Percentiles rank a stretch among this genome's conserved stretches.
These are phyloP conservation scores for Microtus oregoni DNA, from an alignment of 2,113 vertebrate genomes.

Conservation along the genomic window DNA sequence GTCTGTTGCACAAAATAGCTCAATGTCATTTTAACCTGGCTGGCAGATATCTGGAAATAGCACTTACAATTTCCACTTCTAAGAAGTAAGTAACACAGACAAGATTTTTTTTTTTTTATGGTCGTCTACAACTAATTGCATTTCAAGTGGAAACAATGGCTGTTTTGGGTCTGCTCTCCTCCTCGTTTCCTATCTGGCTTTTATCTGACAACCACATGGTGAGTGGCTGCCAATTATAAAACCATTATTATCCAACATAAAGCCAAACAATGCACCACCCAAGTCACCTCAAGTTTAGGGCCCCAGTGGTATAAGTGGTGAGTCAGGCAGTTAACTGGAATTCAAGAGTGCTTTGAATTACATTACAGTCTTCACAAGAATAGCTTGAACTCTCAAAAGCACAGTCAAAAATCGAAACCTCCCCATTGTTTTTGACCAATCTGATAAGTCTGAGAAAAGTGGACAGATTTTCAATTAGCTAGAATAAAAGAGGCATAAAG, in stretches of 20 bases:
- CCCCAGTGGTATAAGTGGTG: not conserved
- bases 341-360: constrained; percentile 35
- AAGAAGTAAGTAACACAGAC: constrained; percentile 48
- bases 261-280: not conserved
- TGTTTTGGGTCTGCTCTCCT: constrained; percentile 35
- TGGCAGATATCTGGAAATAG: not conserved
- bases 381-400: not conserved
- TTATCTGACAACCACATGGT: constrained; percentile 26
- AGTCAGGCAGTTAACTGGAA: constrained; percentile 17
- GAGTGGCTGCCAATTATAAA: constrained; percentile 44
- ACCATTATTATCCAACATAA: constrained; percentile 24
- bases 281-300: constrained; percentile 18
- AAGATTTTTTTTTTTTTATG: not conserved
- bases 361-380: constrained; percentile 43
- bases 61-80: constrained; percentile 15
- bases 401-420: constrained; percentile 30
- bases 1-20: not conserved
- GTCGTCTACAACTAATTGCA: constrained; percentile 26
- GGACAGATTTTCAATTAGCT: constrained; percentile 1
- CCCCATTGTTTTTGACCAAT: not conserved
- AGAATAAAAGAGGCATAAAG: not conserved
- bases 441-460: not conserved
- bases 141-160: constrained; percentile 54
- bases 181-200: constrained; percentile 19
- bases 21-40: not conserved